Percentiles rank a stretch among this genome's conserved stretches.
Evolutionary conservation across 2,888 invertebrate species (phyloP).

Genomic region (Drosophila cracens): DNA sequence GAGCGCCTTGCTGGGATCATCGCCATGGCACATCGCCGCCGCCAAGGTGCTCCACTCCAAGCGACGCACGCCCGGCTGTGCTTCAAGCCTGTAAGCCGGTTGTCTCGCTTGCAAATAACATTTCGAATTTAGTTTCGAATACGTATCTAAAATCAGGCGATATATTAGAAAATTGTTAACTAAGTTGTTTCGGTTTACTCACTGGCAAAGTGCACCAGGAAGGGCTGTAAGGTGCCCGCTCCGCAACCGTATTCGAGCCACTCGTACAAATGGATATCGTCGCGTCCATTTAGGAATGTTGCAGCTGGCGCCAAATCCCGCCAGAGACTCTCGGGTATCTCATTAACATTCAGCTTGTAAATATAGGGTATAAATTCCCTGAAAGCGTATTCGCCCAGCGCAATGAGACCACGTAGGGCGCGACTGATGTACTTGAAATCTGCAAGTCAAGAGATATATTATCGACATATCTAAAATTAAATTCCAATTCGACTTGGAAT

Average conservation of each 20-base stretch:
- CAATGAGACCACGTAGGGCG: constrained; percentile 79
- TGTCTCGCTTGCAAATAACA: constrained; percentile 61
- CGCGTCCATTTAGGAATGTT: constrained; percentile 79
- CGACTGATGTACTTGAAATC: constrained; percentile 83
- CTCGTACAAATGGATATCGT: constrained; percentile 84
- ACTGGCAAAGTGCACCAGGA: constrained; percentile 82
- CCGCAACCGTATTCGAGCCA: constrained; percentile 84
- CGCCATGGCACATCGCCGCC: constrained; percentile 79
- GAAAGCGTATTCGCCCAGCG: constrained; percentile 84
- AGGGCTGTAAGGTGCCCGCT: constrained; percentile 81
- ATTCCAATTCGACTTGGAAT: not conserved
- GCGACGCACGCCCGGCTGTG: constrained; percentile 79
- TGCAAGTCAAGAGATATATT: constrained; percentile 29
- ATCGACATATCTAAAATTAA: not conserved
- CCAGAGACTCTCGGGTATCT: constrained; percentile 78
- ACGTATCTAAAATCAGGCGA: constrained; percentile 57
- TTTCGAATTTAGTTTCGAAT: constrained; percentile 70
- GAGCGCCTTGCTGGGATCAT: constrained; percentile 80
- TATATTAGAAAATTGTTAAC: not conserved
- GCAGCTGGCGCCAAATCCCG: constrained; percentile 80
- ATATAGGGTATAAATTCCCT: constrained; percentile 84
- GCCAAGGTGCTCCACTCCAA: constrained; percentile 81
- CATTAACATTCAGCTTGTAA: constrained; percentile 75
- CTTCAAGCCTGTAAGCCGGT: constrained; percentile 75
- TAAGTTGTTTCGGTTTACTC: constrained; percentile 22